Base-by-base conservation (phyloP, 1,140 invertebrate species). In the Aphaenogaster rudis region DNA sequence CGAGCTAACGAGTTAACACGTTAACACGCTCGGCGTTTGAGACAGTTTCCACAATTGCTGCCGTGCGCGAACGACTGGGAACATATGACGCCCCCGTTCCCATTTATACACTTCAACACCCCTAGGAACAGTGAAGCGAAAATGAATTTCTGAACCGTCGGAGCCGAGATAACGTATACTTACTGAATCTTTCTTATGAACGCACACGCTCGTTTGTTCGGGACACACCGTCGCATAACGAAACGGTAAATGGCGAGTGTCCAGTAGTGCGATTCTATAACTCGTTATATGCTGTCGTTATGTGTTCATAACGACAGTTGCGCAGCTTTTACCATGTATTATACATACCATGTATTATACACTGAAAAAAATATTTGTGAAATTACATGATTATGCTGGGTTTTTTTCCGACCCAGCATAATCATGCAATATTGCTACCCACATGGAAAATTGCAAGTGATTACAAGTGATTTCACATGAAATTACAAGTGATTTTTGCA, bases 41-140 rank as follows among this genome's bases (percentile, higher is more conserved):
- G 80, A 76, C 80, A 84, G 80, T 84, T 84, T 74, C 57, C 54
- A 84, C 69, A 84, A 84, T 76, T 84, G 78, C 36, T 52, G 28
- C 39, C 50, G 66, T 39, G 50, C 21, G 39, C 50, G 15, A 59
- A 59, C 50, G 64, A 8, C 9, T 59, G 79, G n/a, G 52, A 33
- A 54, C 42, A 50, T 21, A 48, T 17, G 67, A 42, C 42, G 64
- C 1, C 42, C 17, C 9, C 52, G 69, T 82, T 76, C 11, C 69
- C 54, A 84, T 84, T 84, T 84, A 42, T 84, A 74, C 33, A 84
- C 54, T 76, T 74, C 54, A 84, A 50, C 80, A 76, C 28, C 42
- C 28, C 39, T 11, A 42, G 28, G 4, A 72, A 15, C 28, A 0
- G 52, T 21, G 45, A 15, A 15, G 42, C 54, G 54, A 36, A 45